Conservation (phyloP, 2,797 vertebrate genomes). For the Fistularia tabacaria region DNA sequence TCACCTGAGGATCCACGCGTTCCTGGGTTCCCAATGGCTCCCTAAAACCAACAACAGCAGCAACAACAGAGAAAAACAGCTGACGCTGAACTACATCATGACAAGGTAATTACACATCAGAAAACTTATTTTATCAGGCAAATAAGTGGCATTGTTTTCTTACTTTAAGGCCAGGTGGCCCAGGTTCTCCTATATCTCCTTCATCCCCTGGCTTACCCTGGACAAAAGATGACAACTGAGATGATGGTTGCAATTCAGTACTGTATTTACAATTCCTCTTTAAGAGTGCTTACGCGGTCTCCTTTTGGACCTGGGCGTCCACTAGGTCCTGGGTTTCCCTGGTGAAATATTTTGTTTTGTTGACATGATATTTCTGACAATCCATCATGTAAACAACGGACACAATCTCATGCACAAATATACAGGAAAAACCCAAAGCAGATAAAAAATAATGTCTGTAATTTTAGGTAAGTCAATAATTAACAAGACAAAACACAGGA, state of each 20-base stretch:
- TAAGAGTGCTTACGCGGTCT: slow-evolving; percentile 59
- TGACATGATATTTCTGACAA: no score
- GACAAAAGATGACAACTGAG: slow-evolving; percentile 1
- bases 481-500: no score
- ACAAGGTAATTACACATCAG: background rate
- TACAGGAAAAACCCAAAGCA: no score
- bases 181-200: slow-evolving; percentile 72
- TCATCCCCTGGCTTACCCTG: slow-evolving; percentile 71
- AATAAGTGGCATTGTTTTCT: slow-evolving; percentile 18
- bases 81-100: slow-evolving; percentile 1
- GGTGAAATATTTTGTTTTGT: slow-evolving; percentile 1
- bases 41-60: slow-evolving; percentile 48
- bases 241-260: background rate
- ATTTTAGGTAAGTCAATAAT: no score
- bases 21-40: slow-evolving; percentile 70
- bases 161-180: slow-evolving; percentile 69
- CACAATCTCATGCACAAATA: no score
- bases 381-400: no score
- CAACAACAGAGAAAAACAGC: background rate
- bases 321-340: slow-evolving; percentile 67
- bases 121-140: background rate
- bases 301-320: slow-evolving; percentile 73
- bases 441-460: no score
- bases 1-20: slow-evolving; percentile 78
- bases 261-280: background rate